Percentiles rank a stretch among this genome's conserved stretches.
Evolutionary conservation across 2,797 vertebrate species (phyloP).

Genomic region (Sebastes minor): DNA sequence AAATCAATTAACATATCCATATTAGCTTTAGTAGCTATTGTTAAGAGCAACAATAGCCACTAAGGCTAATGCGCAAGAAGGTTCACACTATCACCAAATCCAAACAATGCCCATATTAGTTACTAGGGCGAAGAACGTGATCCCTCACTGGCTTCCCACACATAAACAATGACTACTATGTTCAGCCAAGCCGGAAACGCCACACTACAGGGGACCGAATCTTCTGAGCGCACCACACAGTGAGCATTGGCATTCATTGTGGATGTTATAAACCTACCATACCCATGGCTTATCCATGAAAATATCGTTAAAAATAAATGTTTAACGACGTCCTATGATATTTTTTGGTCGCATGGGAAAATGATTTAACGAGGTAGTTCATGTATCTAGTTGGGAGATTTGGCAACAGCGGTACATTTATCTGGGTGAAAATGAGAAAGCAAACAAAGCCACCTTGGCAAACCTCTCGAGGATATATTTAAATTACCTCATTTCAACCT

Average conservation of each 20-base stretch:
- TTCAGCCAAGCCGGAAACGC: neutral
- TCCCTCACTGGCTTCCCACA: neutral
- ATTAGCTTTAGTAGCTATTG: neutral
- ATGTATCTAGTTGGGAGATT: conserved; percentile 9
- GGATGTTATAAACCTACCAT: neutral
- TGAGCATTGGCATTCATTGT: neutral
- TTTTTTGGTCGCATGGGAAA: conserved; percentile 5
- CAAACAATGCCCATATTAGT: neutral
- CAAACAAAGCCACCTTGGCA: conserved; percentile 8
- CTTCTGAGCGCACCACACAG: neutral
- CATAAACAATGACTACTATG: neutral
- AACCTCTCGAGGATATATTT: conserved; percentile 19
- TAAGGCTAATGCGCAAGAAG: neutral
- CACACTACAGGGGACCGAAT: neutral
- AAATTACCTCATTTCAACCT: conserved; percentile 24
- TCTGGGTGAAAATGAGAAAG: conserved; percentile 12
- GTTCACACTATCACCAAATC: neutral
- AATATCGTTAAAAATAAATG: neutral
- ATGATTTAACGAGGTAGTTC: conserved; percentile 11
- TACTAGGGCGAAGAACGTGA: neutral
- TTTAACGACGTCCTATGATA: neutral
- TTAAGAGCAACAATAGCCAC: neutral
- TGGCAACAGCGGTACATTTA: conserved; percentile 3
- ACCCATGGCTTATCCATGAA: neutral
- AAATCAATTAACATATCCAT: neutral